Base-by-base conservation (phyloP, 2,113 vertebrate species). In the Uria lomvia region DNA sequence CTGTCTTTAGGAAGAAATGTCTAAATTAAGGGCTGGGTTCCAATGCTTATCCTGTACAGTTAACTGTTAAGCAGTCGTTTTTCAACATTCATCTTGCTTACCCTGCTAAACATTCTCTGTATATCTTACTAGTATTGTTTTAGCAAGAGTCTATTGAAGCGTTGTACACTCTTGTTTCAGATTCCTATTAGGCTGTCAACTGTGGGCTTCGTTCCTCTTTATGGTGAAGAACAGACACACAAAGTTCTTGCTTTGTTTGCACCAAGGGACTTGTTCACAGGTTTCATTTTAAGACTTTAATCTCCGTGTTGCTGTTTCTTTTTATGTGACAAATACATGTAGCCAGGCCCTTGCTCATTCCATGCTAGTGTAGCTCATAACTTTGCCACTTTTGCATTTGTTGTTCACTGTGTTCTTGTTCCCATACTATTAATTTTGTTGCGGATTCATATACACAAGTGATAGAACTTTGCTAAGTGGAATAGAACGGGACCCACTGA, bases 221-320 rank as follows among this genome's bases (percentile, higher is more conserved):
- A 98, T 96, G 99, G 99, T 96, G 95, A 81, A 79, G 97, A 98
- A 70, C 94, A 96, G 88, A 97, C 96, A 40, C 97, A 98, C 88
- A 99, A 98, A 98, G 71, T 99, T 71, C 98, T 99, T 97, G 99
- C 98, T 15, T 98, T 99, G 52, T 99, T 99, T 98, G 94, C 98
- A n/a, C 99, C 99, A 36, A 88, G 96, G 30, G 98, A 99, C 83
- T 96, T 89, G 0, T 72, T 98, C 42, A 98, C 97, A 99, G 98
- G 99, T 99, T 92, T 94, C 30, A 68, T 55, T 96, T 96, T 84
- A 79, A 78, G 13, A 38, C 91, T 94, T 67, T 91, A 60, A 76
- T 79, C 34, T 85, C 19, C 20, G 22, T 72, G 24, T 66, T 90
- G 18, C 36, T 82, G 8, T 71, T 71, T 87, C 15, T 87, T 68